Percentiles rank a stretch among this genome's conserved stretches.
Evolutionary conservation across 1,140 invertebrate genomes (phyloP).

Genomic region (Lepidotrigona ventralis): DNA sequence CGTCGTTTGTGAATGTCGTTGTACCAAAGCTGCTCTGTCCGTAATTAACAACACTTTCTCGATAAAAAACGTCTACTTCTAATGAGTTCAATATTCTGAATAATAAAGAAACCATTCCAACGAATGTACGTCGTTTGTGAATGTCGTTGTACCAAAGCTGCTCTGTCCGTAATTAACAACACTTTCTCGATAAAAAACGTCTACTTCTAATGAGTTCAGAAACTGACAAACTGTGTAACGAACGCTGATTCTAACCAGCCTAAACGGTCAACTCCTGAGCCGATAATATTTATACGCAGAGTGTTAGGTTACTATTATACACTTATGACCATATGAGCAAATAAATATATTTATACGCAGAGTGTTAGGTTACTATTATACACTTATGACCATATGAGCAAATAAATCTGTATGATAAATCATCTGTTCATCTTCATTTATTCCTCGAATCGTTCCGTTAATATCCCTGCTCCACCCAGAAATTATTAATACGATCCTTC

Average conservation of each 20-base stretch:
- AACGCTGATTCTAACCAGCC: slow-evolving; percentile 56
- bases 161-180: slow-evolving; percentile 59
- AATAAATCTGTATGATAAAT: slow-evolving; percentile 57
- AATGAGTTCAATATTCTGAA: slow-evolving; percentile 57
- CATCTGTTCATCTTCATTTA: neutral
- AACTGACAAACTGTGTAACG: slow-evolving; percentile 53
- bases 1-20: slow-evolving; percentile 55
- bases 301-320: slow-evolving; percentile 64
- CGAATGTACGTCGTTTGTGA: slow-evolving; percentile 48
- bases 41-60: slow-evolving; percentile 57
- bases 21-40: slow-evolving; percentile 59
- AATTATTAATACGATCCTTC: neutral
- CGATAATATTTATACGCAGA: slow-evolving; percentile 70
- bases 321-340: slow-evolving; percentile 61
- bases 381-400: slow-evolving; percentile 61
- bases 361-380: slow-evolving; percentile 65
- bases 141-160: slow-evolving; percentile 60
- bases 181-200: slow-evolving; percentile 44
- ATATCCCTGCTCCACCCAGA: neutral
- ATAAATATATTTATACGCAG: slow-evolving; percentile 72
- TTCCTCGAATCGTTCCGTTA: neutral
- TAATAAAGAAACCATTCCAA: slow-evolving; percentile 22
- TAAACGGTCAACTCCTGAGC: slow-evolving; percentile 39
- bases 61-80: too few relatives aligned
- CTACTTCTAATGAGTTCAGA: slow-evolving; percentile 43